Evolutionary conservation across 30 jellyfish, hydroid and myxozoan genomes (phyloP).

Genomic region (Clytia hemisphaerica): DNA sequence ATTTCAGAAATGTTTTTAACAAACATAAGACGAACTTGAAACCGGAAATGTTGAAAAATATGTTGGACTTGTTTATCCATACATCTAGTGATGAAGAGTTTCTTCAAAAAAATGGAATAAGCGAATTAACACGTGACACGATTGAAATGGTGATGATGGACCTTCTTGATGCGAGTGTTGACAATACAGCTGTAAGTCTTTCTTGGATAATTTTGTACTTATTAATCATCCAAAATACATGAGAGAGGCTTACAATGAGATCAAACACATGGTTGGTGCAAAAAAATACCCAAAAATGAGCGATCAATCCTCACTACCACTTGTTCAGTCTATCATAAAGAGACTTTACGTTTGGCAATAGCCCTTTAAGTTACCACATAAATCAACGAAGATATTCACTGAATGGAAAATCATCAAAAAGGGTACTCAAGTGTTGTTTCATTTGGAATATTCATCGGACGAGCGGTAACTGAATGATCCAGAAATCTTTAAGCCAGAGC

Average conservation of each 20-base stretch:
- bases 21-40: too few relatives aligned
- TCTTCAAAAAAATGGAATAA: constrained; percentile 5
- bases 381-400: constrained; percentile 35
- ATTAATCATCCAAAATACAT: constrained; percentile 53
- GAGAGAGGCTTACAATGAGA: constrained; percentile 33
- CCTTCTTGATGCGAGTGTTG: constrained; percentile 46
- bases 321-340: constrained; percentile 39
- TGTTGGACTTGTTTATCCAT: too few relatives aligned
- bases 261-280: constrained; percentile 34
- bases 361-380: constrained; percentile 60
- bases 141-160: constrained; percentile 32
- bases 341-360: constrained; percentile 29
- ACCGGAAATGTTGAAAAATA: too few relatives aligned
- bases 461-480: constrained; percentile 58
- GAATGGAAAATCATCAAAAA: constrained; percentile 31
- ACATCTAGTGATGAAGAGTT: too few relatives aligned
- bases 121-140: constrained; percentile 17
- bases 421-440: constrained; percentile 48
- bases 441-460: constrained; percentile 55
- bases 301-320: constrained; percentile 33
- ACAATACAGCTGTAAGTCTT: constrained; percentile 43
- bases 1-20: too few relatives aligned
- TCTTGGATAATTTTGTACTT: constrained; percentile 42
- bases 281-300: constrained; percentile 24
- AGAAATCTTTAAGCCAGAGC: constrained; percentile 36